Base-by-base conservation (phyloP, 2,113 vertebrate genomes). In the Xiphophorus couchianus region DNA sequence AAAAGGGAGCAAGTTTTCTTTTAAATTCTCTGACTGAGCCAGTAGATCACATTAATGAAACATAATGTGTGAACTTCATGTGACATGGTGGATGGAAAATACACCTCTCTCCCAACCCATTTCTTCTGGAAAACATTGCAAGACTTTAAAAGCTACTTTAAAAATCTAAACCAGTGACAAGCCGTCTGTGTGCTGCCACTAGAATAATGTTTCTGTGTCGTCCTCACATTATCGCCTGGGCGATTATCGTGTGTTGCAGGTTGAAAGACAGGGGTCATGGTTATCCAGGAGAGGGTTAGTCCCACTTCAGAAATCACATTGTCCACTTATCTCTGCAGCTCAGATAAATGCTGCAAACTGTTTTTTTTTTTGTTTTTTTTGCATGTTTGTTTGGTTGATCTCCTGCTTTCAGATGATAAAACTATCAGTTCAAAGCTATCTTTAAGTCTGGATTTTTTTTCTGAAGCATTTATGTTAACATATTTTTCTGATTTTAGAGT, bases 371-470 rank as follows among this genome's bases (percentile, higher is more conserved):
- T n/a, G 27, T 61, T 54, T 76, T 35, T 80, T 35, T 80, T 60
- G 4, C 33, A 22, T 39, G 84, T 71, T 84, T 87, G 87, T 88
- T 88, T 86, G 66, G 84, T 72, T 63, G 73, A 71, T 75, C 48
- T 80, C 25, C 73, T 83, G 62, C 76, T 77, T 80, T 76, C 1
- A 65, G 81, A 66, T 81, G 89, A 90, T 90, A 87, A 85, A 88
- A 37, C 35, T 67, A 67, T 88, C 80, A 78, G 51, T 48, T 74
- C 70, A 78, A 84, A 83, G 48, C 81, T 69, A 85, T 78, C 76
- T 75, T 48, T 74, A 27, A 19, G 71, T 77, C 75, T 29, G 33
- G 62, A 25, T 37, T 14, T 4, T 28, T 33, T 4, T n/a, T 70
- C 68, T 71, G 64, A 66, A 54, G 33, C 0, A 60, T 74, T 29